Percentiles rank a stretch among this genome's conserved stretches.
Evolutionary conservation across 92 coral and sea anemone genomes (phyloP).

Genomic region (Epizoanthus stellaris): DNA sequence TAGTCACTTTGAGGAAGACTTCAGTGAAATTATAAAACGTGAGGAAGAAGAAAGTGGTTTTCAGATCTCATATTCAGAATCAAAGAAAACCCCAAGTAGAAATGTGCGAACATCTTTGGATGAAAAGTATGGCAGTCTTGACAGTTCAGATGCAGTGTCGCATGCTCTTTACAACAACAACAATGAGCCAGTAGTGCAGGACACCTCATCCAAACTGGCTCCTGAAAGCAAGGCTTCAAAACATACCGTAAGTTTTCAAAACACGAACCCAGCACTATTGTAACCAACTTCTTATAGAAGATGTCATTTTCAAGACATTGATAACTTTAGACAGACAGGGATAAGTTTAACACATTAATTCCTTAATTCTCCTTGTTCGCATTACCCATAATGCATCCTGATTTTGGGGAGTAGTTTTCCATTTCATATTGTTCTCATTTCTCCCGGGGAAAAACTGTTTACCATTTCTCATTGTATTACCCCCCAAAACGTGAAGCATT

Average conservation of each 20-base stretch:
- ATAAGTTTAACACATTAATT: neutral
- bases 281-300: too few species aligned
- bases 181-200: conserved; percentile 18
- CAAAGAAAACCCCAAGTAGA: conserved; percentile 57
- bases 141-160: conserved; percentile 37
- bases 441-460: too few species aligned
- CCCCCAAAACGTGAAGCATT: too few species aligned
- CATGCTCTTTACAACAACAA: conserved; percentile 37
- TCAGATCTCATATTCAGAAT: conserved; percentile 62
- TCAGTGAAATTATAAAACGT: conserved; percentile 89
- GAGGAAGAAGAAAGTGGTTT: conserved; percentile 95
- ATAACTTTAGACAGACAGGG: too few species aligned
- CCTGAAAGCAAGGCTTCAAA: neutral
- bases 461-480: too few species aligned
- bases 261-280: too few species aligned
- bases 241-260: conserved; percentile 20
- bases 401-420: too few species aligned
- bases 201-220: neutral
- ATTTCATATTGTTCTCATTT: too few species aligned
- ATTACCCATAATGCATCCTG: too few species aligned
- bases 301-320: too few species aligned
- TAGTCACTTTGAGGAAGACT: conserved; percentile 89
- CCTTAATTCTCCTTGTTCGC: neutral
- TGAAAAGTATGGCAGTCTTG: conserved; percentile 68
- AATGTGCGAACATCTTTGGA: conserved; percentile 83